A percentile compares a stretch with the other conserved stretches of the same genome.
phyloP scores from a whole-genome alignment of 1,140 invertebrate genomes.

The Hyposmocoma kahamanoa region DNA sequence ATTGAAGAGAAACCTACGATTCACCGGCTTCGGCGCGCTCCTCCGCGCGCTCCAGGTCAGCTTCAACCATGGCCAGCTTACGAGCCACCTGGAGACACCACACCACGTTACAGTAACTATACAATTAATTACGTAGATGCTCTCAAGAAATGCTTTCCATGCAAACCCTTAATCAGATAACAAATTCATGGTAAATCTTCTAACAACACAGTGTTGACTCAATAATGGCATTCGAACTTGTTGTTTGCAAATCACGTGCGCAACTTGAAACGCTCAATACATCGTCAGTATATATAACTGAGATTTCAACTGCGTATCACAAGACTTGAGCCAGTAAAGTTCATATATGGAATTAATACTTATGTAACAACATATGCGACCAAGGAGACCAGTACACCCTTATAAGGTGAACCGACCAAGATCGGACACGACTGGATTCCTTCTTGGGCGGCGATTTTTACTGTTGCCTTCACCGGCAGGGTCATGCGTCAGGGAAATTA shows the following conservation, averaged over 20 bases:
- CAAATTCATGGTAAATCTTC: too few relatives aligned
- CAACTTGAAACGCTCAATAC: too few relatives aligned
- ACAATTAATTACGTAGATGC: too few relatives aligned
- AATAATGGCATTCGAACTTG: not conserved
- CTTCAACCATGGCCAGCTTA: conserved; percentile 99
- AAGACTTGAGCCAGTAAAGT: conserved; percentile 38
- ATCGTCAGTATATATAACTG: too few relatives aligned
- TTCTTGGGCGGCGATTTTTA: conserved; percentile 59
- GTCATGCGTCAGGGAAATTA: conserved; percentile 66
- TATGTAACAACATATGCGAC: conserved; percentile 61
- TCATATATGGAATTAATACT: conserved; percentile 57
- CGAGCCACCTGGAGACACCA: conserved; percentile 93
- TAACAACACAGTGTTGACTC: not conserved
- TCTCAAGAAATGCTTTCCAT: too few relatives aligned
- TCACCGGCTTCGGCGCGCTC: conserved; percentile 99
- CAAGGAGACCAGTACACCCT: conserved; percentile 52
- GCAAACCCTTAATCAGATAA: too few relatives aligned
- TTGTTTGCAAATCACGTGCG: too few relatives aligned
- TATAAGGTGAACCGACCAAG: conserved; percentile 56
- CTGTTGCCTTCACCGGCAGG: conserved; percentile 53
- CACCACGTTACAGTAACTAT: conserved; percentile 37
- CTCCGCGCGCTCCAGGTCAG: conserved; percentile 99
- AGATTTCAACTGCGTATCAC: not conserved
- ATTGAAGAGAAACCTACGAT: conserved; percentile 88
- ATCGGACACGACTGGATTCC: conserved; percentile 50